Percentiles rank a stretch among this genome's conserved stretches.
Evolutionary conservation across 2,113 vertebrate genomes (phyloP).

Genomic region (Hiodon tergisus): DNA sequence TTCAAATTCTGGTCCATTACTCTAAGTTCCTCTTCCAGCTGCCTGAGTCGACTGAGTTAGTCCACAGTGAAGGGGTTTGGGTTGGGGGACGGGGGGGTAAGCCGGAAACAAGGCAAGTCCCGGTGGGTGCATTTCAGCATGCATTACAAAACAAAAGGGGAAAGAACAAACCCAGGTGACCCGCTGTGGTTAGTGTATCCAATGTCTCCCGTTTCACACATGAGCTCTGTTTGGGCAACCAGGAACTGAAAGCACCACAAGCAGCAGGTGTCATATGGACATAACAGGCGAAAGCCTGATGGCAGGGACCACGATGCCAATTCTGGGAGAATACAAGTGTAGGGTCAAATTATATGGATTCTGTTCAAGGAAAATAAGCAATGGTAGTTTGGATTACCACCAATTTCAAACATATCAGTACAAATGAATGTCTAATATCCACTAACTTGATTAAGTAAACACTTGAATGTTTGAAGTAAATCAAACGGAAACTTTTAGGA

Average conservation of each 20-base stretch:
- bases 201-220: slow-evolving; percentile 27
- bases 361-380: too few species aligned
- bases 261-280: slow-evolving; percentile 18
- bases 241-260: slow-evolving; percentile 15
- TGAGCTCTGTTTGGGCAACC: background rate
- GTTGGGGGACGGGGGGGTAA: slow-evolving; percentile 21
- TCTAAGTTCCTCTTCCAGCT: slow-evolving; percentile 87
- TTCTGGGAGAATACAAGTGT: background rate
- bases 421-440: too few species aligned
- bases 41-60: slow-evolving; percentile 80
- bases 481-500: background rate
- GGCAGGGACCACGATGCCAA: background rate
- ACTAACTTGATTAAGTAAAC: too few species aligned
- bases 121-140: slow-evolving; percentile 49
- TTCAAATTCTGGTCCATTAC: slow-evolving; percentile 95
- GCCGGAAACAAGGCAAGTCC: slow-evolving; percentile 38
- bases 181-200: slow-evolving; percentile 40
- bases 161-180: slow-evolving; percentile 35
- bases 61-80: slow-evolving; percentile 42
- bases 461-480: too few species aligned
- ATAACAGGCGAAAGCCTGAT: background rate
- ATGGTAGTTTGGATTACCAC: background rate
- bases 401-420: background rate
- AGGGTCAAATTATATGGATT: too few species aligned
- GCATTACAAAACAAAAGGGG: slow-evolving; percentile 46